A percentile compares a stretch with the other conserved stretches of the same genome.
Conservation (phyloP, 2,113 vertebrate genomes). For the Pampusana beccarii region DNA sequence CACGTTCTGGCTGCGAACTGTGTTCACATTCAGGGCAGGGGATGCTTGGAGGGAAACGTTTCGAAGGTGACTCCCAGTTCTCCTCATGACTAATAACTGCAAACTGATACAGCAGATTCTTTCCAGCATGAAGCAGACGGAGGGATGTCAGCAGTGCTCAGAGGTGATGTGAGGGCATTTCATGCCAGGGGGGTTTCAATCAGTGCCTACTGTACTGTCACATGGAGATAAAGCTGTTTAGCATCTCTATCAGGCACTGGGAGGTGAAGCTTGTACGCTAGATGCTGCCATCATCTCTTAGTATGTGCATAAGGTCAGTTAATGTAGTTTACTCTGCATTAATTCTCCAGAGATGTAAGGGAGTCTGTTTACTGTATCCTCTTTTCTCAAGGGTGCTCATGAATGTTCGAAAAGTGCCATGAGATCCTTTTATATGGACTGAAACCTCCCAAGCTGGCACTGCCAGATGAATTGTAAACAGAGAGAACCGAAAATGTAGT, state of each 20-base stretch:
- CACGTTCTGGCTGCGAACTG: not conserved
- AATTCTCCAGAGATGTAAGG: not conserved
- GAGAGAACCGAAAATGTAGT: not conserved
- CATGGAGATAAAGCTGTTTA: not conserved
- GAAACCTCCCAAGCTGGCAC: not conserved
- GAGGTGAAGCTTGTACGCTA: not conserved
- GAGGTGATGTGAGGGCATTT: constrained; percentile 32
- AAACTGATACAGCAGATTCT: constrained; percentile 47
- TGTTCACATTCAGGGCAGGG: not conserved
- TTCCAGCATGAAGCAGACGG: not conserved
- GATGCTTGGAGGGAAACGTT: not conserved
- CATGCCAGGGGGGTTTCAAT: not conserved
- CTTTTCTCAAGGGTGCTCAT: not conserved
- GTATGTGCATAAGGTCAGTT: not conserved
- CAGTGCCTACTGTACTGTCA: not conserved
- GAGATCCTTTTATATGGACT: not conserved
- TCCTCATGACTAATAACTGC: constrained; percentile 22
- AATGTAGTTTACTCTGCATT: not conserved
- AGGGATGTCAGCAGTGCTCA: not conserved
- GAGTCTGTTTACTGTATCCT: not conserved
- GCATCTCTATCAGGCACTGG: not conserved
- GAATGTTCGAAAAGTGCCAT: not conserved
- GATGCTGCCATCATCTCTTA: not conserved
- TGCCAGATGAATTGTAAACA: not conserved
- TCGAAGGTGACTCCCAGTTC: constrained; percentile 31